Evolutionary conservation across 2,888 invertebrate species (phyloP), one percentile per base, ranked within the genome.

Genomic region (Tholera decimalis): DNA sequence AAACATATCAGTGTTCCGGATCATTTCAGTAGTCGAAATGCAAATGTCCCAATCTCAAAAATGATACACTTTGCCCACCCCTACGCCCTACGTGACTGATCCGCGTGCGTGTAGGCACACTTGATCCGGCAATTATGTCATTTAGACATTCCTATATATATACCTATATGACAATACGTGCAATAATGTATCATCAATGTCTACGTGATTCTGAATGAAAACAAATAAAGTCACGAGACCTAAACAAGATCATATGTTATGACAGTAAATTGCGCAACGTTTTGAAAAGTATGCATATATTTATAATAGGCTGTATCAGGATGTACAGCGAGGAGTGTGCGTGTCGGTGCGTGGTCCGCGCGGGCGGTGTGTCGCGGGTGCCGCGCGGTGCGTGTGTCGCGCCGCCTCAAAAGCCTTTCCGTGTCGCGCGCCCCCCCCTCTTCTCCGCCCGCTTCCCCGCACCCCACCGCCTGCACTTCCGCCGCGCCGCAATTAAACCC

Each of bases 361-460:
- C 30, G 58, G 71, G 15, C 73, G 24, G 74, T 63, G 63, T 69
- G 83, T 76, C 64, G 83, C 82, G 85, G 79, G 81, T 76, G 70
- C 44, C 56, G 54, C 57, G 66, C 62, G 72, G 61, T 70, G 68
- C 86, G 86, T 93, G 83, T 90, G 89, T 93, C 89, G 90, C 91
- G 90, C 92, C 92, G 93, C 92, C 92, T 91, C 93, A 89, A 95
- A 91, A 95, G 94, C 94, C 93, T 94, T 95, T 95, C 92, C 94
- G 93, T 95, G 94, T 94, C 87, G 88, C 88, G 82, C 86, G 70
- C 77, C 69, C 64, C 55, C 78, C 63, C 37, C 73, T 3, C 67
- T 37, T 61, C 53, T 54, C 62, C 24, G 13, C 22, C 47, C 70
- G 33, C 65, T 20, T 72, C 28, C 59, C 53, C 24, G 20, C 64